Conservation (phyloP, 2,113 vertebrate genomes). For the Callopanchax toddi region DNA sequence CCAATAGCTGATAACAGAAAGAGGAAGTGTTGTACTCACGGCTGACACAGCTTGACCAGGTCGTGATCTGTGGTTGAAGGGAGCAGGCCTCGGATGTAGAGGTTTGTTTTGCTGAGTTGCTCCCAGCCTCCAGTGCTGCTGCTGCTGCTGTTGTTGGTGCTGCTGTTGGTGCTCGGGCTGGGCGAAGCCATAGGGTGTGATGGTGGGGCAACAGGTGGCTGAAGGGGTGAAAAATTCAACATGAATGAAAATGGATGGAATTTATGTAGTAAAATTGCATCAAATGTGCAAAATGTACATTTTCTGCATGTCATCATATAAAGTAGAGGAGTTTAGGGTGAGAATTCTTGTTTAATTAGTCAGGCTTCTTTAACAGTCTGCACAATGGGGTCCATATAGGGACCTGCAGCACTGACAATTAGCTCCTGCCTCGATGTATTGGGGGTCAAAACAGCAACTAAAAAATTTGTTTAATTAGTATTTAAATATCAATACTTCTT, state of each 20-base stretch:
- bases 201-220: conserved; percentile 88
- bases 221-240: conserved; percentile 52
- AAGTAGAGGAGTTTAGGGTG: neutral
- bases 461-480: no score
- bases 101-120: conserved; percentile 98
- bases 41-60: conserved; percentile 98
- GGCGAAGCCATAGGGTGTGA: conserved; percentile 96
- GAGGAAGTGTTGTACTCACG: conserved; percentile 86
- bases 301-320: no score
- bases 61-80: conserved; percentile 97
- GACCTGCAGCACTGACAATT: conserved; percentile 41
- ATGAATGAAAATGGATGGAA: neutral
- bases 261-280: neutral
- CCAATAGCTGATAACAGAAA: conserved; percentile 57
- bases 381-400: conserved; percentile 46
- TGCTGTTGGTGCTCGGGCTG: conserved; percentile 95
- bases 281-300: neutral
- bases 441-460: no score
- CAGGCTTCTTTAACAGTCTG: conserved; percentile 46
- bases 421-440: conserved; percentile 10
- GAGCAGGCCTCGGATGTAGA: conserved; percentile 96
- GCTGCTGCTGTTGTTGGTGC: no score
- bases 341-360: no score
- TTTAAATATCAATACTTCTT: neutral
- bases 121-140: conserved; percentile 96